Percentiles rank a stretch among this genome's conserved stretches.
Conservation (phyloP, 92 coral and sea anemone species). For the Parazoanthus swiftii region DNA sequence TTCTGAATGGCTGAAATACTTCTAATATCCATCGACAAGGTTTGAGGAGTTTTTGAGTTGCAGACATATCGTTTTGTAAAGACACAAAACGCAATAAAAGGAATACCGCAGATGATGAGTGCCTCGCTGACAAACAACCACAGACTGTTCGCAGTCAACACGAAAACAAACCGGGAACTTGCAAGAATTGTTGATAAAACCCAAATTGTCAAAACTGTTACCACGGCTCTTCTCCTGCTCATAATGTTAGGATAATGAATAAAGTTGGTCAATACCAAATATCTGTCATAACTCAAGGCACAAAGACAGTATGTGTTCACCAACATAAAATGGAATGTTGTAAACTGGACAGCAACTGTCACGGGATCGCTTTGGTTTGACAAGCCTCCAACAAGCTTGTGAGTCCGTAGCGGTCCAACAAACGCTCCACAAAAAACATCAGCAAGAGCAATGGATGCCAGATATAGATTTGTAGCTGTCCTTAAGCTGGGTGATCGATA, state of each 20-base stretch:
- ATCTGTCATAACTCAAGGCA: conserved; percentile 34
- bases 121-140: conserved; percentile 1
- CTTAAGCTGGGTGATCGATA: conserved; percentile 4
- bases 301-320: conserved; percentile 22
- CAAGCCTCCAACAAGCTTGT: neutral
- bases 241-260: neutral
- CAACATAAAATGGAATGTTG: neutral
- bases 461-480: conserved; percentile 16
- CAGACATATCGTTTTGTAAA: conserved; percentile 23
- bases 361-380: neutral
- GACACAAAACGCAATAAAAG: neutral
- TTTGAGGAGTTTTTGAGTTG: neutral
- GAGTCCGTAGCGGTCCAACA: conserved; percentile 31
- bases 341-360: conserved; percentile 1
- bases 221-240: conserved; percentile 18
- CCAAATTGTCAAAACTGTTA: conserved; percentile 16
- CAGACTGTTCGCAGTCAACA: neutral
- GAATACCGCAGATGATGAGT: neutral
- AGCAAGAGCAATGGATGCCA: conserved; percentile 29
- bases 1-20: neutral
- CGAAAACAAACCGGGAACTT: conserved; percentile 5
- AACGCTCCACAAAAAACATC: conserved; percentile 28
- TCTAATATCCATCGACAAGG: neutral
- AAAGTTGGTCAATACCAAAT: neutral
- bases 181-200: conserved; percentile 35